Base-by-base conservation (phyloP, 2,797 vertebrate species). In the Chaetodon trifasciatus region DNA sequence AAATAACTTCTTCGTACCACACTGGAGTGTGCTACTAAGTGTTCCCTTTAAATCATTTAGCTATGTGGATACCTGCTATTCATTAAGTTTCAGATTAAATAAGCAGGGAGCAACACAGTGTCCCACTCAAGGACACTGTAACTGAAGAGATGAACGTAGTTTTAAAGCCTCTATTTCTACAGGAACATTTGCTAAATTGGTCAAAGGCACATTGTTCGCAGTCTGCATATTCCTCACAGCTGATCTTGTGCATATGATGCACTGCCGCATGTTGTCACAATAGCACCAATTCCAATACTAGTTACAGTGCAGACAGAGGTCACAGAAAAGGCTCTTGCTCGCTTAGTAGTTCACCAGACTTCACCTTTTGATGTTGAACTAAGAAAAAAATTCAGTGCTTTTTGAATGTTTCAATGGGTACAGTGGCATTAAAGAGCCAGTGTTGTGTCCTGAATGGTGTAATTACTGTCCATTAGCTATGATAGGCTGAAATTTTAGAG, bases 381-480 rank as follows among this genome's bases (percentile, higher is more conserved):
- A 8, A 32, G 19, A 8, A 21, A 6, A 46, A 72, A 65, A 11
- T 13, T 4, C 49, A 5, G 24, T 8, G 4, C 16, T 40, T 21
- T 76, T 70, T 49, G 6, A 81, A 32, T 15, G 65, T 80, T 76
- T 79, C 17, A 42, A 2, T 55, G 28, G 23, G 15, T 32, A 16
- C 52, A 79, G 75, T 39, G 56, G 70, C n/a, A 67, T 66, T 53
- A 68, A 72, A 67, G 32, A 58, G 42, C 49, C 60, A 19, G 49
- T 53, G 63, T 79, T 71, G 60, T 76, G 75, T 85, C 79, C 70
- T 76, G 70, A 69, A 71, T 60, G 53, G 40, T 72, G 76, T 83
- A 77, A 84, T 89, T 83, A 83, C 49, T 70, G 70, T 78, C 87
- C 84, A 79, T 91, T 88, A 82, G 80, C 62, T 47, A n/a, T 65